These are phyloP conservation scores for Hirtodrosophila duncani DNA, from an alignment of 2,888 invertebrate genomes.

Conservation along the genomic window DNA sequence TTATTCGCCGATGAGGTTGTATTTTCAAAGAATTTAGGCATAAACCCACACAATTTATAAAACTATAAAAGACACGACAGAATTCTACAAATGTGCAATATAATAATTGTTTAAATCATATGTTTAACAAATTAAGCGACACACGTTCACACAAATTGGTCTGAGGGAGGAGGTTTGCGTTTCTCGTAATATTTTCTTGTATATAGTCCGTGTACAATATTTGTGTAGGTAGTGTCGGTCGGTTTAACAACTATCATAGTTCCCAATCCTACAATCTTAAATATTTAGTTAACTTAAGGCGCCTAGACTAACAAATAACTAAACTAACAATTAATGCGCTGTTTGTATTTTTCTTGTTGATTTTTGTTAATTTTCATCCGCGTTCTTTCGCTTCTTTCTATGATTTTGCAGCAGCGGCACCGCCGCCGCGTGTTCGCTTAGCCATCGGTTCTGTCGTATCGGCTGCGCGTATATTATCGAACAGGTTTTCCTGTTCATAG, in stretches of 20 bases:
- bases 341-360: conserved; percentile 4
- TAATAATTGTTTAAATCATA: conserved; percentile 29
- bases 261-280: conserved; percentile 47
- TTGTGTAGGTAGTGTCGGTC: conserved; percentile 29
- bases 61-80: conserved; percentile 27
- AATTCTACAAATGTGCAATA: conserved; percentile 37
- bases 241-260: conserved; percentile 56
- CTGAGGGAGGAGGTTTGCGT: conserved; percentile 4
- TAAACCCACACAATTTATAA: conserved; percentile 30
- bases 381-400: conserved; percentile 23
- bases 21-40: conserved; percentile 45
- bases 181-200: conserved; percentile 20
- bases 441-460: conserved; percentile 66
- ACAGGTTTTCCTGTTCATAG: conserved; percentile 52
- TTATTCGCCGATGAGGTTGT: conserved; percentile 59
- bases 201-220: conserved; percentile 23
- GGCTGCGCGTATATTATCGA: conserved; percentile 65
- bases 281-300: conserved; percentile 70
- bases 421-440: conserved; percentile 66
- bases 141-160: conserved; percentile 3
- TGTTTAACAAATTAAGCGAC: conserved; percentile 50
- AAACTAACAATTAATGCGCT: conserved; percentile 61
- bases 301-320: conserved; percentile 53
- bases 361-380: conserved; percentile 24
- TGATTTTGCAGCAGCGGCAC: conserved; percentile 56